A percentile compares a stretch with the other conserved stretches of the same genome.
Conservation (phyloP, 2,113 vertebrate genomes). For the Saccopteryx leptura region DNA sequence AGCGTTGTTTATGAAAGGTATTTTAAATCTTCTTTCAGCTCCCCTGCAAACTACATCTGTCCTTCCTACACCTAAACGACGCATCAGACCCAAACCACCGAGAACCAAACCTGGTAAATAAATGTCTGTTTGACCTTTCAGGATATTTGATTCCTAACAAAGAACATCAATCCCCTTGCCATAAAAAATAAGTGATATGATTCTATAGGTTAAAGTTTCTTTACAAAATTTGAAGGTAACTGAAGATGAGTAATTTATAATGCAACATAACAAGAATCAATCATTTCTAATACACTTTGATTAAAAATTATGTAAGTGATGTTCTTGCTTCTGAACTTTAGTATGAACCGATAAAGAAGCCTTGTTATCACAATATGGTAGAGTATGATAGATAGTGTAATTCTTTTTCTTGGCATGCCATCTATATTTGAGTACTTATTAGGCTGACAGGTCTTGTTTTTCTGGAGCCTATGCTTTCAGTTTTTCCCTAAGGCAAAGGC, state of each 20-base stretch:
- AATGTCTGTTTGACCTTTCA: constrained; percentile 40
- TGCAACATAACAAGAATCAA: not conserved
- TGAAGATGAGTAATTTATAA: not conserved
- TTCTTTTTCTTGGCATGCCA: not conserved
- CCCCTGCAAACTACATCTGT: constrained; percentile 83
- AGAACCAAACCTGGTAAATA: constrained; percentile 86
- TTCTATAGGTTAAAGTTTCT: constrained; percentile 33
- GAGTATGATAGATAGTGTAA: not conserved
- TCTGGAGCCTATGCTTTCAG: not conserved
- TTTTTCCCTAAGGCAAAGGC: not conserved
- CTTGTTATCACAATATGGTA: not conserved
- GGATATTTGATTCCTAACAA: constrained; percentile 38
- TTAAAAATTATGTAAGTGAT: not conserved
- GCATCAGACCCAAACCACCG: constrained; percentile 79
- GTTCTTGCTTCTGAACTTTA: not conserved
- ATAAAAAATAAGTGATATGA: not conserved
- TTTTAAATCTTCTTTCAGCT: constrained; percentile 87
- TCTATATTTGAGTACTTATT: not conserved
- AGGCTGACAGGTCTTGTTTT: not conserved
- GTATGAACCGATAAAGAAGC: not conserved
- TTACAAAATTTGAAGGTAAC: constrained; percentile 30
- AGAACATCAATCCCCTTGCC: not conserved
- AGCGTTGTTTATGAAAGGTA: constrained; percentile 57
- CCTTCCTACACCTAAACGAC: constrained; percentile 85
- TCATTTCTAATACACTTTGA: not conserved